A percentile compares a stretch with the other conserved stretches of the same genome.
phyloP scores from a whole-genome alignment of 1,140 invertebrate genomes.

The Megalopta genalis region DNA sequence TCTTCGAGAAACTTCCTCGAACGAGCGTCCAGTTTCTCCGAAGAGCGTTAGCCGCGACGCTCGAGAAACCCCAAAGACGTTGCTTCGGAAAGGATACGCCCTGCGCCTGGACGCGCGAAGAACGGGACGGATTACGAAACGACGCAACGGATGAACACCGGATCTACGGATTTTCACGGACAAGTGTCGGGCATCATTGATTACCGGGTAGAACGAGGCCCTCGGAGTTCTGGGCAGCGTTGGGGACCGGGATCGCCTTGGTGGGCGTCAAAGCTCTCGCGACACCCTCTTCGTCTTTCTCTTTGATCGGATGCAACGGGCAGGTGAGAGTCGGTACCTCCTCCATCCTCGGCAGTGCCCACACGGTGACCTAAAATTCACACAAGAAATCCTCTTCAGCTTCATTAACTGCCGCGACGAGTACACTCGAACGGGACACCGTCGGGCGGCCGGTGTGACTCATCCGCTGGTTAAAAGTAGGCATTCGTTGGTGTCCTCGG shows the following conservation, averaged over 20 bases:
- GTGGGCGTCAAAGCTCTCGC: constrained; percentile 76
- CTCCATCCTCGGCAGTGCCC: constrained; percentile 86
- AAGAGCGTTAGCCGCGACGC: too few relatives aligned
- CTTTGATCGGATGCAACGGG: constrained; percentile 77
- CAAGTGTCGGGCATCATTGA: not conserved
- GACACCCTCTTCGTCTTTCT: constrained; percentile 69
- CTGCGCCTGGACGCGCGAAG: not conserved
- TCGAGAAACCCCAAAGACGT: too few relatives aligned
- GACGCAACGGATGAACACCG: not conserved
- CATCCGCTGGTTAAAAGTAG: constrained; percentile 56
- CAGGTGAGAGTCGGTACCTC: constrained; percentile 83
- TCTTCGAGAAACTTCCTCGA: not conserved
- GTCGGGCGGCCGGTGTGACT: constrained; percentile 38
- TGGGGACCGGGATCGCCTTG: constrained; percentile 70
- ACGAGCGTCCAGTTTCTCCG: too few relatives aligned
- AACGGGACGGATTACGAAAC: not conserved
- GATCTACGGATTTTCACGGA: not conserved
- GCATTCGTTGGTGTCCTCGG: constrained; percentile 53
- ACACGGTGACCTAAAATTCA: constrained; percentile 82
- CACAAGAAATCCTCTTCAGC: constrained; percentile 48
- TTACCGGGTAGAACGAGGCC: constrained; percentile 73
- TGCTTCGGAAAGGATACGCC: too few relatives aligned
- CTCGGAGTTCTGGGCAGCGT: constrained; percentile 55
- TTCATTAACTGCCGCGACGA: constrained; percentile 38
- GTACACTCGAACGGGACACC: constrained; percentile 28